Base-by-base conservation (phyloP, 2,797 vertebrate genomes). In the Saguinus oedipus region DNA sequence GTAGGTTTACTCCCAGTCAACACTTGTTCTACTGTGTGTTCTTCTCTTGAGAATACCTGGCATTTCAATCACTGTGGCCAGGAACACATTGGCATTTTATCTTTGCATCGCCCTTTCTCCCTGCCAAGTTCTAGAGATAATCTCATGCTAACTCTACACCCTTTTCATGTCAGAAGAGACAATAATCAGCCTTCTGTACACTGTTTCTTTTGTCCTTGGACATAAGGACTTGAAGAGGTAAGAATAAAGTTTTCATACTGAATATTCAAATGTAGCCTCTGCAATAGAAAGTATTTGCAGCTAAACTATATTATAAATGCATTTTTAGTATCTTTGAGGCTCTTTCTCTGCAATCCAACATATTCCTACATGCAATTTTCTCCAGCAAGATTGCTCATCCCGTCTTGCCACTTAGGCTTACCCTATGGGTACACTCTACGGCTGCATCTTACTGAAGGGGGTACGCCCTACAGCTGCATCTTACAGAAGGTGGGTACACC, bases 201-300 rank as follows among this genome's bases (percentile, higher is more conserved):
- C 4, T 72, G 75, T 89, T 93, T 96, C 95, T 89, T 93, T 94
- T 94, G 94, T 94, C 93, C 86, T 84, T 89, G 74, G 53, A 13
- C 36, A 83, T 0, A 55, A 27, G 24, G 42, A 79, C 17, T 36
- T 83, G 61, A 64, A 57, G 64, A 78, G 72, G n/a, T 64, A 53
- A 46, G 89, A 44, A 53, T 86, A 48, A 48, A 42, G 72, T 24
- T 72, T 27, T 50, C 61, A 46, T 10, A 59, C 10, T 44, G 81
- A 81, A 89, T 79, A 80, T 72, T 85, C n/a, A 93, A n/a, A 80
- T 2, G 2, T 0, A 84, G 72, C 42, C 55, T 93, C 76, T 70
- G 82, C 20, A 79, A 1, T 46, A 6, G 33, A 82, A 30, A 22
- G 57, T 42, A 36, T 88, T 50, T 59, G 36, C 17, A 93, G 39